Evolutionary conservation across 2,888 invertebrate genomes (phyloP).

Genomic region (Amiota minor): DNA sequence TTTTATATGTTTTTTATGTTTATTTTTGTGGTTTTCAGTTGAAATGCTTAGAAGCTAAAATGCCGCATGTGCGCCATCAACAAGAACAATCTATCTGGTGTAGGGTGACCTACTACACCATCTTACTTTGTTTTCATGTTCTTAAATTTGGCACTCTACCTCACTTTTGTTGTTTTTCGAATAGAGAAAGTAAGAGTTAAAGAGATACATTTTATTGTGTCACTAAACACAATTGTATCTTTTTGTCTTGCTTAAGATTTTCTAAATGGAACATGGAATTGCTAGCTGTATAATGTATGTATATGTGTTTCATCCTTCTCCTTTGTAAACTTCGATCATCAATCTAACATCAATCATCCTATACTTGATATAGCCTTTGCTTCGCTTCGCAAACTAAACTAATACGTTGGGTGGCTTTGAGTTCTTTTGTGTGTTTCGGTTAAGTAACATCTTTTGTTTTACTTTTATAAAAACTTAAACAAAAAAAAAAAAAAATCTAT

Average conservation of each 20-base stretch:
- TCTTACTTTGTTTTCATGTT: no score
- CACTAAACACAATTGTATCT: constrained; percentile 47
- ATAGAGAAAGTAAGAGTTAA: background rate
- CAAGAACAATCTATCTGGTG: background rate
- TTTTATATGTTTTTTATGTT: no score
- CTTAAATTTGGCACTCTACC: no score
- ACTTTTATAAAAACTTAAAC: no score
- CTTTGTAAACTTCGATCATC: no score
- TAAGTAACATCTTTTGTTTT: constrained; percentile 3
- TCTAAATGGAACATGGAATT: constrained; percentile 62
- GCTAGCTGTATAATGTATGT: constrained; percentile 58
- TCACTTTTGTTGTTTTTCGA: no score
- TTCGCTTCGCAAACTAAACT: constrained; percentile 36
- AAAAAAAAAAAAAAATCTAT: no score
- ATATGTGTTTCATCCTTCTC: background rate
- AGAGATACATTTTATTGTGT: constrained; percentile 4
- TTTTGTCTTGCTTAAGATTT: constrained; percentile 38
- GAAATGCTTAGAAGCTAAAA: constrained; percentile 50
- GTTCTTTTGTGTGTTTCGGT: background rate
- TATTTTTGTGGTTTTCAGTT: constrained; percentile 5
- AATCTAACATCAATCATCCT: background rate
- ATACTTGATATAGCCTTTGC: background rate
- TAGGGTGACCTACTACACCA: no score
- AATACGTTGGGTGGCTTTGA: constrained; percentile 59
- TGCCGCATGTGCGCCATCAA: constrained; percentile 33